Base-by-base conservation (phyloP, 2,888 invertebrate species). In the Pseudoips prasinana region DNA sequence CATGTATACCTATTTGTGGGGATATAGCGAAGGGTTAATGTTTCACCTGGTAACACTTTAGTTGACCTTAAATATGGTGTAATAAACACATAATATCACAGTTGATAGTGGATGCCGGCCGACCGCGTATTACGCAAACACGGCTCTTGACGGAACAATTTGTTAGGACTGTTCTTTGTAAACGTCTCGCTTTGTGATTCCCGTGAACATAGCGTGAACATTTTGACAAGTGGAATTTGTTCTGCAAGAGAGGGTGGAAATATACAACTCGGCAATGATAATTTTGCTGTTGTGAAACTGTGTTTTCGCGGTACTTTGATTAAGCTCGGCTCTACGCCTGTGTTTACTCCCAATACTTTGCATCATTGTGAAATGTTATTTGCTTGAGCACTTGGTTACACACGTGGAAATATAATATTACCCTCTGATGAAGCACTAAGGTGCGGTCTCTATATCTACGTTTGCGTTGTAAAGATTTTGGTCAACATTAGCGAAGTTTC, bases 151-250 rank as follows among this genome's bases (percentile, higher is more conserved):
- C 78, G 73, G 72, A 64, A 73, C 82, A 76, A 83, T 84, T 82
- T 82, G 82, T 82, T 82, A 71, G 68, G 69, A 55, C 69, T 66
- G 77, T 80, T 84, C 84, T 82, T 83, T 81, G 83, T 81, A 73
- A 76, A 68, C 73, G 76, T 72, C 73, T 67, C 80, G 79, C 82
- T 81, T 82, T 82, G 82, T 82, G 80, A 82, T 75, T 77, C 70
- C 64, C 66, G 68, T 65, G 68, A 73, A 75, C 76, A 69, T 70
- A 73, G 77, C 79, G 81, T 77, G 77, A 82, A 82, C 76, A 75
- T 83, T 85, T 85, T 83, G 83, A 84, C 82, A 81, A 77, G 73
- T 73, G 72, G 73, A 77, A 82, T 81, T 83, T 81, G 78, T 83
- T 81, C 72, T 68, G 69, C 64, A 71, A 73, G 69, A 65, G 65